Evolutionary conservation across 2,797 vertebrate genomes (phyloP), one percentile per base, ranked within the genome.

Genomic region (Silurus lanzhouensis): DNA sequence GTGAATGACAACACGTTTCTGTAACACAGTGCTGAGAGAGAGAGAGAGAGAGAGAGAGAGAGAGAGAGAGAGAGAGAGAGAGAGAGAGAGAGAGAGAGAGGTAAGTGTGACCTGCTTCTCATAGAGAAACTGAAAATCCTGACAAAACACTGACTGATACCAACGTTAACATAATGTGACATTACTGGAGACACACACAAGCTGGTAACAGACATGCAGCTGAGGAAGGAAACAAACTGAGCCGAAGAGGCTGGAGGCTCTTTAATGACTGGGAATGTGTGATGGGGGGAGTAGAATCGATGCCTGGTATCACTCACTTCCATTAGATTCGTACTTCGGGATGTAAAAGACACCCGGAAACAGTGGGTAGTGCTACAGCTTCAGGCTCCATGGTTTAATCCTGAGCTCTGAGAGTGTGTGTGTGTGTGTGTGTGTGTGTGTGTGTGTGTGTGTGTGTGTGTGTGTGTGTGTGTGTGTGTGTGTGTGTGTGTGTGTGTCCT

Each of bases 1-100:
- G 61, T 25, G 75, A 38, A 38, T 38, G 55, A 60, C 1, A 52
- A 52, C n/a, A 67, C 63, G 9, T 13, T 25, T 81, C 78, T 81
- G 44, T 27, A 52, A 55, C 78, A 80, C 78, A 80, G 44, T 80
- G 78, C 52, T 60, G 57, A 77, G 48, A 72, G 19, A n/a, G 38
- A 5, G 22, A 22, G 31, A 31, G 31, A 31, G 57, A 77, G 46
- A 72, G 19, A n/a, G 38, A 5, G 22, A 22, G 31, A 77, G 48
- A 72, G 19, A n/a, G 38, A 38, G 38, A 38, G 57, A 77, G 48
- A 72, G 19, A n/a, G 44, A 5, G 22, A n/a, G 38, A 38, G 38
- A 38, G 38, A 38, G 38, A 38, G 38, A 5, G 38, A 38, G 4
- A 38, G 38, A 38, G 38, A 5, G 38, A 4, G 38, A 38, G 1